These are phyloP conservation scores for Synanthedon vespiformis DNA, from an alignment of 2,888 invertebrate genomes.

Conservation along the genomic window DNA sequence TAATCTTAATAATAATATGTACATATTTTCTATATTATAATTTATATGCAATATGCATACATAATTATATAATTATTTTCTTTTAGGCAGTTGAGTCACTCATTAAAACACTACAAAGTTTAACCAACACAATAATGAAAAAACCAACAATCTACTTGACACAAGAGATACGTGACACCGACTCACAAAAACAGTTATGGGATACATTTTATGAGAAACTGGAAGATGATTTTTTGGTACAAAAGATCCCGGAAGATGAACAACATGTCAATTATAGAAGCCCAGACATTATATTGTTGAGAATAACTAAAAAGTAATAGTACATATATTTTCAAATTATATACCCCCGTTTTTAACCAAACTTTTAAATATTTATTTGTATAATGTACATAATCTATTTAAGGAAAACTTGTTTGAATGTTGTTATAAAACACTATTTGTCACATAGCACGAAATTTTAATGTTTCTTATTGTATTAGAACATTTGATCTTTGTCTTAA, in stretches of 20 bases:
- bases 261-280: slow-evolving; percentile 74
- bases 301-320: slow-evolving; percentile 43
- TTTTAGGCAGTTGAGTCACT: slow-evolving; percentile 72
- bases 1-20: background rate
- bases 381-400: too few species aligned
- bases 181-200: slow-evolving; percentile 56
- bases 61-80: slow-evolving; percentile 4
- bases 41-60: background rate
- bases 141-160: slow-evolving; percentile 72
- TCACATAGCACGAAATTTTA: too few species aligned
- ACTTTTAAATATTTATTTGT: background rate
- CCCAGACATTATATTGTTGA: slow-evolving; percentile 72
- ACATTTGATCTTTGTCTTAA: too few species aligned
- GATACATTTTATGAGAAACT: slow-evolving; percentile 45
- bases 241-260: slow-evolving; percentile 65
- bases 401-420: too few species aligned
- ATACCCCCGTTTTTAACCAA: background rate
- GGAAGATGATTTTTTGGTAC: slow-evolving; percentile 34
- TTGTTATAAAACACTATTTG: too few species aligned
- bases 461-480: too few species aligned
- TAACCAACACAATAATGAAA: slow-evolving; percentile 44
- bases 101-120: slow-evolving; percentile 66
- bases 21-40: background rate
- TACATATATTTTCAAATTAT: background rate
- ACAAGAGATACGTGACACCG: slow-evolving; percentile 77